These are phyloP conservation scores for Cathartes aura DNA, from an alignment of 2,113 vertebrate species.

Conservation along the genomic window DNA sequence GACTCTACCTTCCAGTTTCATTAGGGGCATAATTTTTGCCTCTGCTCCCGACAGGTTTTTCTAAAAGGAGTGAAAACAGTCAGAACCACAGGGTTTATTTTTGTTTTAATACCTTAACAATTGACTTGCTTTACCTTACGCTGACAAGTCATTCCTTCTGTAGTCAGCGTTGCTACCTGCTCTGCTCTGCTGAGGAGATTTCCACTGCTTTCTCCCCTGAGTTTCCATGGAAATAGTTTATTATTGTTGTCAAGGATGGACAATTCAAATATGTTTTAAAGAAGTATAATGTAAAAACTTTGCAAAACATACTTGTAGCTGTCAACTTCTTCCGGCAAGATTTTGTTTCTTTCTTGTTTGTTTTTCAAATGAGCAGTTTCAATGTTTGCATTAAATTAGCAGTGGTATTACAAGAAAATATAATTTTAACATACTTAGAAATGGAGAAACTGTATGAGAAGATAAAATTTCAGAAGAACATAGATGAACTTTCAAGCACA, in stretches of 20 bases:
- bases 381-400: neutral
- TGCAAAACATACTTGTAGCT: slow-evolving; percentile 1
- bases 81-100: neutral
- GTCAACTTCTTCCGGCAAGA: neutral
- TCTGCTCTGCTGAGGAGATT: neutral
- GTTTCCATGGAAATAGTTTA: slow-evolving; percentile 74
- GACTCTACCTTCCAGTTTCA: neutral
- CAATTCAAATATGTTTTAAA: slow-evolving; percentile 21
- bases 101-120: neutral
- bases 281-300: slow-evolving; percentile 40
- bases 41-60: neutral
- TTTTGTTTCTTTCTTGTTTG: neutral
- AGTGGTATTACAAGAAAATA: neutral
- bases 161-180: neutral
- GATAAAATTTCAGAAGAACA: neutral
- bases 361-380: neutral
- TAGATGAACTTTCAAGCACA: neutral
- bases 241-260: slow-evolving; percentile 55
- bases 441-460: neutral
- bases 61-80: neutral
- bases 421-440: neutral
- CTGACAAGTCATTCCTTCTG: slow-evolving; percentile 12
- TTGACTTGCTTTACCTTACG: neutral
- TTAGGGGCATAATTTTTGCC: neutral
- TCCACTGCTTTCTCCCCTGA: neutral